Conservation (phyloP, 2,888 invertebrate species). For the Drosophila setosimentum region DNA sequence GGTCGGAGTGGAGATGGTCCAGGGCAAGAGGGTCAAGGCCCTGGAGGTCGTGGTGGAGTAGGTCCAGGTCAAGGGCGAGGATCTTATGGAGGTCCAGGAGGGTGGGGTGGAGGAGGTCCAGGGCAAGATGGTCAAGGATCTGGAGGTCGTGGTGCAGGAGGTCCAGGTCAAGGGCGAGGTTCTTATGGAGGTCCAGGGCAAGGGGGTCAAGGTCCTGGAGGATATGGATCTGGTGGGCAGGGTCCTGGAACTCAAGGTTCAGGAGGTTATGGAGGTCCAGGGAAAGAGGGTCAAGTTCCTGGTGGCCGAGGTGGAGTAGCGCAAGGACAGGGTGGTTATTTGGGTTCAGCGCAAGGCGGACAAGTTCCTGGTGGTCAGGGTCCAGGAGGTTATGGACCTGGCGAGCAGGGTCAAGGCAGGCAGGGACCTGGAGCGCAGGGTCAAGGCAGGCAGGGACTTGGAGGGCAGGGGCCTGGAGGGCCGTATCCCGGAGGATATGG, state of each 20-base stretch:
- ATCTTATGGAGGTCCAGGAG: not conserved
- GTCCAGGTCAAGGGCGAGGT: not conserved
- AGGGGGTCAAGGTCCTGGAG: not conserved
- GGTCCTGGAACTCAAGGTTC: not conserved
- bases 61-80: not conserved
- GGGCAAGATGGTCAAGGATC: not conserved
- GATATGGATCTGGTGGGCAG: not conserved
- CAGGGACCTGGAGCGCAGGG: no score
- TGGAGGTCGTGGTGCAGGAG: not conserved
- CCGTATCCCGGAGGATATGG: not conserved
- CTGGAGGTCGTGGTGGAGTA: not conserved
- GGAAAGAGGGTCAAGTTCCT: not conserved
- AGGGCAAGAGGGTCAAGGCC: not conserved
- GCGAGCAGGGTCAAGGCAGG: no score
- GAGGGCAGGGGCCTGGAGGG: no score
- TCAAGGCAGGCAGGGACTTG: no score
- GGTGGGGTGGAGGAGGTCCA: not conserved
- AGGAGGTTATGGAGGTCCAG: not conserved
- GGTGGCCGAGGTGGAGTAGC: not conserved
- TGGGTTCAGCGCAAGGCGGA: not conserved
- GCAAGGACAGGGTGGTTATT: not conserved
- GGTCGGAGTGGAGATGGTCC: not conserved
- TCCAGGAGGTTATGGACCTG: no score
- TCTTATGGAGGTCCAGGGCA: not conserved
- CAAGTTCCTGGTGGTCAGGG: not conserved